phyloP scores from a whole-genome alignment of 1,140 invertebrate species.

The Teleopsis dalmanni region DNA sequence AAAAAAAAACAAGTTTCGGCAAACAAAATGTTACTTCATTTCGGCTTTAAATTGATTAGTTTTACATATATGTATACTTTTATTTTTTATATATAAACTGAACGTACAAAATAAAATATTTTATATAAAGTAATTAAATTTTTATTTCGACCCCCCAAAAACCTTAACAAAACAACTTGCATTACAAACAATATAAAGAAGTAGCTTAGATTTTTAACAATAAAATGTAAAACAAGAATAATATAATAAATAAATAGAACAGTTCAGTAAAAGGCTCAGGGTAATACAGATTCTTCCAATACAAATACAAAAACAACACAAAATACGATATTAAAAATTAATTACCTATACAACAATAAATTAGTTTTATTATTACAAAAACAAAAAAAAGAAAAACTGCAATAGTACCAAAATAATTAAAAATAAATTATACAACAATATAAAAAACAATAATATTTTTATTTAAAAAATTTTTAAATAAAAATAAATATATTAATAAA shows the following conservation, averaged over 20 bases:
- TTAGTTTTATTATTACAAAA: not conserved
- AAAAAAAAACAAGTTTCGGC: constrained; percentile 11
- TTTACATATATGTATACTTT: too few species aligned
- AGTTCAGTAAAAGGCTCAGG: constrained; percentile 13
- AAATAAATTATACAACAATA: constrained; percentile 2
- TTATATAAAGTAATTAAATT: constrained; percentile 23
- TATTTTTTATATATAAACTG: too few species aligned
- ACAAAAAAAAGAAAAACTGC: not conserved
- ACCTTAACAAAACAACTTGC: constrained; percentile 4
- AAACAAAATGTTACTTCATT: too few species aligned
- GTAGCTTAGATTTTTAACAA: too few species aligned
- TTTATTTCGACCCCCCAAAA: constrained; percentile 21
- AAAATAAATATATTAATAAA: not conserved
- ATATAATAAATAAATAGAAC: not conserved
- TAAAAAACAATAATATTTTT: constrained; percentile 3
- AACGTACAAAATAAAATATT: constrained; percentile 8
- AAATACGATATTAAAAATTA: constrained; percentile 2
- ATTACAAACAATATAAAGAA: constrained; percentile 5
- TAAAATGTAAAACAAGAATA: constrained; percentile 8
- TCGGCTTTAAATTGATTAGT: too few species aligned
- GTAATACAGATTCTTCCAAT: constrained; percentile 16
- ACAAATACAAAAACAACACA: constrained; percentile 7
- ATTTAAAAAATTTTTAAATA: not conserved
- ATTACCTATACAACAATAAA: not conserved
- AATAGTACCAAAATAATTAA: not conserved